Percentiles rank a stretch among this genome's conserved stretches.
Evolutionary conservation across 1,140 invertebrate genomes (phyloP).

Genomic region (Cotesia vestalis): DNA sequence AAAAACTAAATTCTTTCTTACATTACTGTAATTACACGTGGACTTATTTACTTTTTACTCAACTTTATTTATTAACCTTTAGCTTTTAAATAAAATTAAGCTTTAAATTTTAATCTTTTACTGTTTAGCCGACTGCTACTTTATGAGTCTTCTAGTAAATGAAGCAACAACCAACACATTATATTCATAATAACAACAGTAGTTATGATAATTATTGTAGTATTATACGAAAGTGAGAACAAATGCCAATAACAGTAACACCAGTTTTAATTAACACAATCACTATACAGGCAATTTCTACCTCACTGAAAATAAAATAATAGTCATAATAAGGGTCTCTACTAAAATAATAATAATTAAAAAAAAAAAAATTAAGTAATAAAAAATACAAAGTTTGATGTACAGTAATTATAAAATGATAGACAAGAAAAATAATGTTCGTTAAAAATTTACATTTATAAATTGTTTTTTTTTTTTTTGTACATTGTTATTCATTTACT

Average conservation of each 20-base stretch:
- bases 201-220: slow-evolving; percentile 4
- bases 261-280: slow-evolving; percentile 32
- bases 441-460: too few relatives aligned
- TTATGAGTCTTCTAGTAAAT: slow-evolving; percentile 30
- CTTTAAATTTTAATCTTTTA: neutral
- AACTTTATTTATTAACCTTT: neutral
- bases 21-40: slow-evolving; percentile 10
- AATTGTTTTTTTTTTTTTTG: too few relatives aligned
- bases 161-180: slow-evolving; percentile 26
- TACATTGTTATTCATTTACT: too few relatives aligned
- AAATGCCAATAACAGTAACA: slow-evolving; percentile 37
- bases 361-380: neutral
- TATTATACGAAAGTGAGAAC: slow-evolving; percentile 21
- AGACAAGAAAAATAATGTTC: too few relatives aligned
- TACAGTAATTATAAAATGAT: too few relatives aligned
- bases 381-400: neutral
- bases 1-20: neutral
- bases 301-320: neutral
- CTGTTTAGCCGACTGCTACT: neutral
- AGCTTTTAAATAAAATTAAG: slow-evolving; percentile 8
- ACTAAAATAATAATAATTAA: slow-evolving; percentile 7
- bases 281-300: slow-evolving; percentile 32
- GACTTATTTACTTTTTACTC: slow-evolving; percentile 1
- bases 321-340: neutral
- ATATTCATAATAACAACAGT: slow-evolving; percentile 13